Percentiles rank a stretch among this genome's conserved stretches.
Evolutionary conservation across 2,113 vertebrate genomes (phyloP).

Genomic region (Thermophis baileyi): DNA sequence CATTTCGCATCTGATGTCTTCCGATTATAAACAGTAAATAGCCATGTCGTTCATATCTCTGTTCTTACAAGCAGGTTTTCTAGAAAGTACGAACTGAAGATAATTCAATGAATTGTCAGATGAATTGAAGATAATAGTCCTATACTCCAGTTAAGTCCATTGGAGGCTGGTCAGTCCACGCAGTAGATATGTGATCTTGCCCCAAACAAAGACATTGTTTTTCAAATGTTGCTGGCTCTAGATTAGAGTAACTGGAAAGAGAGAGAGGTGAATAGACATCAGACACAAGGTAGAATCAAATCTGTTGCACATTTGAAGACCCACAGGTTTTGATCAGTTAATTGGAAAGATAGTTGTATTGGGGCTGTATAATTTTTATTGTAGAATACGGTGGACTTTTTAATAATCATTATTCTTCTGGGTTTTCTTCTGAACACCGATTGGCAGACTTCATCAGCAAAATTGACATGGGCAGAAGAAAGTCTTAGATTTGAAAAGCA

Average conservation of each 20-base stretch:
- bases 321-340: neutral
- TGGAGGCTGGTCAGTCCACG: neutral
- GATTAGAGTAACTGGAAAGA: neutral
- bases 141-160: neutral
- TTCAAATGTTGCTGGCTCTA: neutral
- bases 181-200: neutral
- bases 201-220: neutral
- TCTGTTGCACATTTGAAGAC: neutral
- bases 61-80: neutral
- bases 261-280: neutral
- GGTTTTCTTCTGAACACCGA: constrained; percentile 34
- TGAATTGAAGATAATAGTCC: neutral
- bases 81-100: neutral
- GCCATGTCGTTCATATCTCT: neutral
- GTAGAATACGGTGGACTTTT: constrained; percentile 19
- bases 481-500: neutral
- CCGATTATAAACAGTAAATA: neutral
- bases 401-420: constrained; percentile 42
- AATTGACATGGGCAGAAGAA: constrained; percentile 41
- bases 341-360: neutral
- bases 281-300: neutral
- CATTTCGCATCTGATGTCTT: neutral
- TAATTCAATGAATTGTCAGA: neutral
- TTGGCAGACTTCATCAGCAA: constrained; percentile 23
- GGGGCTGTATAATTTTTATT: neutral